A percentile compares a stretch with the other conserved stretches of the same genome.
These are phyloP conservation scores for Rhimphoctona megacephalus DNA, from an alignment of 2,888 invertebrate species.

Conservation along the genomic window DNA sequence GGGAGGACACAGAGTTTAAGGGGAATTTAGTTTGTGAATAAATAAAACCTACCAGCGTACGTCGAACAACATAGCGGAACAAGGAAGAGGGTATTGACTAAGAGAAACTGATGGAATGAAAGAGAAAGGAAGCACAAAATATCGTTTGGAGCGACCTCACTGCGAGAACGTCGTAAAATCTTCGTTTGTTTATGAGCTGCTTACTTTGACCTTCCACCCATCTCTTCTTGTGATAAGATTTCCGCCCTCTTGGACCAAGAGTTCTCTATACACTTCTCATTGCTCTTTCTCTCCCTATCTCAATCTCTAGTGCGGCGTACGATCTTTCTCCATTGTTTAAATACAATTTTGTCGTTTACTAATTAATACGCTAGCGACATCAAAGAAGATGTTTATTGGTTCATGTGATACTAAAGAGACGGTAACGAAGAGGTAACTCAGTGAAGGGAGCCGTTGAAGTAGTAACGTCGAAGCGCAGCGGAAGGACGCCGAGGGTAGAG, in stretches of 20 bases:
- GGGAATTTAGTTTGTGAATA: slow-evolving; percentile 78
- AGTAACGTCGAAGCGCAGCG: slow-evolving; percentile 76
- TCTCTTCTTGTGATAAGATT: slow-evolving; percentile 28
- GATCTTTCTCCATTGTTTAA: slow-evolving; percentile 86
- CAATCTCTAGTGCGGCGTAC: slow-evolving; percentile 38
- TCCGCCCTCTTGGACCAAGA: not conserved
- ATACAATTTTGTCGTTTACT: slow-evolving; percentile 88
- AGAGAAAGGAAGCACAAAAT: slow-evolving; percentile 68
- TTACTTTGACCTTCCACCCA: slow-evolving; percentile 76
- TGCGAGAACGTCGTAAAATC: slow-evolving; percentile 72
- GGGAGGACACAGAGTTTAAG: slow-evolving; percentile 6
- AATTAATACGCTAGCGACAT: slow-evolving; percentile 86
- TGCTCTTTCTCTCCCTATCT: slow-evolving; percentile 69
- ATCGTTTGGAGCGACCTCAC: slow-evolving; percentile 76
- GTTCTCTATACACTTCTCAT: slow-evolving; percentile 23
- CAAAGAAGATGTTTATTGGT: slow-evolving; percentile 87
- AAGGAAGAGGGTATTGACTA: slow-evolving; percentile 9
- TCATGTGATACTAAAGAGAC: slow-evolving; percentile 86
- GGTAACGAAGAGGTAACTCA: slow-evolving; percentile 85
- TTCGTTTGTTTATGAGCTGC: slow-evolving; percentile 78
- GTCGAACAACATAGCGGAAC: slow-evolving; percentile 30
- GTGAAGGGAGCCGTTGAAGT: slow-evolving; percentile 82
- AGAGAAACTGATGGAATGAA: slow-evolving; percentile 24
- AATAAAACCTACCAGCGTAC: slow-evolving; percentile 78
- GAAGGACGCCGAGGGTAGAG: slow-evolving; percentile 48